Evolutionary conservation across 2,113 vertebrate genomes (phyloP), one percentile per base, ranked within the genome.

Genomic region (Gymnogyps californianus): DNA sequence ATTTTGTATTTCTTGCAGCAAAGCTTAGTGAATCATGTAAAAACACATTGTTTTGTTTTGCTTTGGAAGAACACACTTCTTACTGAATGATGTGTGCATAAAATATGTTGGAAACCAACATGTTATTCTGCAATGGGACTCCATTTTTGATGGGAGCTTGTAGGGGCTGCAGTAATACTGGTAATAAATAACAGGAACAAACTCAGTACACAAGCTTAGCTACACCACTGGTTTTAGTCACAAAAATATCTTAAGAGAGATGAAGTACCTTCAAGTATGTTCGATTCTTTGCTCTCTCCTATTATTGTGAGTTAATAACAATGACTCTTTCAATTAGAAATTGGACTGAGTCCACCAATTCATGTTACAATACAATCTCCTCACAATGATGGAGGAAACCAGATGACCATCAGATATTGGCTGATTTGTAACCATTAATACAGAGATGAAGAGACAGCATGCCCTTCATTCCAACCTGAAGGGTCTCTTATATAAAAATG

Each of bases 21-120:
- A 85, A 79, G 62, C 9, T 1, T 69, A 85, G 75, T 79, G 84
- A 91, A 83, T 87, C 44, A 80, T 83, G 40, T 74, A 85, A 91
- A 87, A 95, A 88, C 91, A 96, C 57, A 77, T 76, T 96, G 81
- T 90, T 96, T 95, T 91, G 36, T 81, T 97, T 92, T 97, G 70
- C 69, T 88, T 61, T 96, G 80, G 90, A 90, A 91, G 78, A 87
- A 59, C 31, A 81, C 42, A 32, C 21, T 59, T 66, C 62, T 92
- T 34, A 57, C 19, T 87, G 92, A 96, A 87, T 95, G 69, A 95
- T 75, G 69, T 89, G 57, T 87, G 65, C 40, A 79, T 76, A 95
- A 97, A 94, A 88, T 92, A 59, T 93, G 61, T 89, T 97, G 90
- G 97, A 95, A 93, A 91, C 66, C 61, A 87, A 32, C n/a, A n/a